Evolutionary conservation across 2,113 vertebrate genomes (phyloP).

Genomic region (Pelobates fuscus): DNA sequence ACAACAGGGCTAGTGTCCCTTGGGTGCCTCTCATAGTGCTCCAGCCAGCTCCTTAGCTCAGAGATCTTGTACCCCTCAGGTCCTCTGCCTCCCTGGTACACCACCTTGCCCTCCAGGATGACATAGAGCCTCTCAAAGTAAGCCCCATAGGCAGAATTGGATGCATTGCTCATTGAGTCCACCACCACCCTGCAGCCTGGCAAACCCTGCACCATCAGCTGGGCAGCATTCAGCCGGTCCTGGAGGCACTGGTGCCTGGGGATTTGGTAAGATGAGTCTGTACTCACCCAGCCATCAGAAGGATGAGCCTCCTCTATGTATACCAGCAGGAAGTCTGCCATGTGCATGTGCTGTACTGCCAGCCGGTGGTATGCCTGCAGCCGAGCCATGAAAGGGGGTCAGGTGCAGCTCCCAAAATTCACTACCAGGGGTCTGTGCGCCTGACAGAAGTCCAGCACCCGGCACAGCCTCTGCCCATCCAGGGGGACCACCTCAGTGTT

Average conservation of each 20-base stretch:
- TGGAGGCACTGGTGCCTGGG: slow-evolving; percentile 93
- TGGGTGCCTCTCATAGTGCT: slow-evolving; percentile 74
- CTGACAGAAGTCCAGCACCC: slow-evolving; percentile 86
- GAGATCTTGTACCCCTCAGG: slow-evolving; percentile 96
- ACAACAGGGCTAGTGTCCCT: slow-evolving; percentile 65
- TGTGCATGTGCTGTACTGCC: slow-evolving; percentile 85
- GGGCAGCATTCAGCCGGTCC: slow-evolving; percentile 88
- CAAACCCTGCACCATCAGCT: slow-evolving; percentile 80
- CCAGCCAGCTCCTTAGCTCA: slow-evolving; percentile 90
- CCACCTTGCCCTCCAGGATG: slow-evolving; percentile 82
- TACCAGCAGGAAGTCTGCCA: slow-evolving; percentile 94
- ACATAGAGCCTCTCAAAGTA: slow-evolving; percentile 98
- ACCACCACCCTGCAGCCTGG: slow-evolving; percentile 86
- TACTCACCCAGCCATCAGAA: slow-evolving; percentile 96
- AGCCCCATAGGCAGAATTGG: slow-evolving; percentile 96
- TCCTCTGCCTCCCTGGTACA: slow-evolving; percentile 93
- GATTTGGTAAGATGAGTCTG: slow-evolving; percentile 92
- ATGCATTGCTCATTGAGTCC: slow-evolving; percentile 95
- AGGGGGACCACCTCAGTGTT: slow-evolving; percentile 93
- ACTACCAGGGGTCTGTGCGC: slow-evolving; percentile 89
- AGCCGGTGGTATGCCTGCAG: slow-evolving; percentile 92
- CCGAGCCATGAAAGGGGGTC: slow-evolving; percentile 99
- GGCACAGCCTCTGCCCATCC: slow-evolving; percentile 73
- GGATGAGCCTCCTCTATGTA: slow-evolving; percentile 98
- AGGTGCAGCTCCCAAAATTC: slow-evolving; percentile 98